Percentiles rank a stretch among this genome's conserved stretches.
Evolutionary conservation across 2,113 vertebrate species (phyloP).

Genomic region (Takifugu bimaculatus): DNA sequence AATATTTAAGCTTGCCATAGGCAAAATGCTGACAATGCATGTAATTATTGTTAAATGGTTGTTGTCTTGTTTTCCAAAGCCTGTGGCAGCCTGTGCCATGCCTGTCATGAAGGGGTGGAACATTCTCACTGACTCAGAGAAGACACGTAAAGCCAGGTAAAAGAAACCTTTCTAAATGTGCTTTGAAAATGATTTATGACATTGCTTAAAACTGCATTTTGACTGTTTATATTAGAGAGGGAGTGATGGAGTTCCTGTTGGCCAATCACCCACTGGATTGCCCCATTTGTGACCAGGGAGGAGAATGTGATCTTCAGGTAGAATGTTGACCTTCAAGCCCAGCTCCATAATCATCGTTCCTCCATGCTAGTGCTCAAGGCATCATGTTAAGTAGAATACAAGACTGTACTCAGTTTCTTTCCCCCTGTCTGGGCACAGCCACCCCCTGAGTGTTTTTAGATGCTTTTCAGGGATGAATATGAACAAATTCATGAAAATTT

Average conservation of each 20-base stretch:
- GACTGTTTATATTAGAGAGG: slow-evolving; percentile 78
- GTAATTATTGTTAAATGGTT: not conserved
- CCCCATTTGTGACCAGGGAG: slow-evolving; percentile 98
- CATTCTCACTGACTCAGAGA: slow-evolving; percentile 96
- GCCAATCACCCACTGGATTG: slow-evolving; percentile 98
- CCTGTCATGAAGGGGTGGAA: slow-evolving; percentile 99
- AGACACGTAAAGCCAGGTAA: slow-evolving; percentile 95
- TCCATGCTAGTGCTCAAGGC: too few species aligned
- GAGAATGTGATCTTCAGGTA: slow-evolving; percentile 98
- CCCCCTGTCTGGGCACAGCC: too few species aligned
- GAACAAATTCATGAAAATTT: too few species aligned
- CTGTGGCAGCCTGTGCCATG: slow-evolving; percentile 98
- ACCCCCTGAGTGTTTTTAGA: too few species aligned
- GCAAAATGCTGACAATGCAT: too few species aligned
- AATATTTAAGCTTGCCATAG: too few species aligned
- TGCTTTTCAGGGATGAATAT: too few species aligned
- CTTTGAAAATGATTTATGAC: too few species aligned
- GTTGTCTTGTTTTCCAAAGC: slow-evolving; percentile 65
- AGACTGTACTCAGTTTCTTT: too few species aligned
- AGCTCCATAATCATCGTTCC: too few species aligned
- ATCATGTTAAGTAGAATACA: too few species aligned
- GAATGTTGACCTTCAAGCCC: not conserved
- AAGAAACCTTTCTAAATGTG: not conserved
- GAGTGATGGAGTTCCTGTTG: slow-evolving; percentile 97
- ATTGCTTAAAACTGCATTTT: too few species aligned